Base-by-base conservation (phyloP, 2,113 vertebrate species). In the Corythornis vintsioides region DNA sequence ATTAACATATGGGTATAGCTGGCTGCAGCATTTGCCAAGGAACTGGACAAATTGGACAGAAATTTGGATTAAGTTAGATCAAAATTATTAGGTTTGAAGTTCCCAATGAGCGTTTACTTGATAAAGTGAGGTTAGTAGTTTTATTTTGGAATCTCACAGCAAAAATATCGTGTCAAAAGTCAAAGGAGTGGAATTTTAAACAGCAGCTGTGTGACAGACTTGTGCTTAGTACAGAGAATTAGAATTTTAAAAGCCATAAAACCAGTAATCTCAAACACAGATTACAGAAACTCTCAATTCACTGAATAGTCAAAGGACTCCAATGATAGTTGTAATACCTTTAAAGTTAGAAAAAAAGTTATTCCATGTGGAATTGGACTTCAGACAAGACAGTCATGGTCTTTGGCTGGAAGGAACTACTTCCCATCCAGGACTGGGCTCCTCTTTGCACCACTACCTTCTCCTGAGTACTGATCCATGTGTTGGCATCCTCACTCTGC, bases 361-460 rank as follows among this genome's bases (percentile, higher is more conserved):
- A 22, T 45, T 84, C 70, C 21, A 14, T 1, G 4, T 52, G 78
- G 53, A 67, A 56, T 0, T 33, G 35, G 25, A 25, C 25, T 79
- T 65, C 0, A 3, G 40, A 43, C 15, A n/a, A 64, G 56, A 19
- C 35, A 42, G 8, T 15, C 33, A 11, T 0, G 0, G 20, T 11
- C 35, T 57, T 57, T n/a, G 29, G 18, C 31, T 47, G 40, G 18
- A 22, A 48, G 24, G 43, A 71, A 5, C 25, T 24, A 1, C 50
- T 50, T 42, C 15, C 7, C 28, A 28, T 38, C 20, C 52, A 7
- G 15, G 15, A 25, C 15, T 52, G 35, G 11, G 35, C 29, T 70
- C 29, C 35, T 69, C 16, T 21, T 17, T 35, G 20, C 52, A 57
- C 35, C 61, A 10, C 18, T 47, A 3, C n/a, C 26, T 22, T 76